Base-by-base conservation (phyloP, 2,888 invertebrate genomes). In the Helicoverpa assulta region DNA sequence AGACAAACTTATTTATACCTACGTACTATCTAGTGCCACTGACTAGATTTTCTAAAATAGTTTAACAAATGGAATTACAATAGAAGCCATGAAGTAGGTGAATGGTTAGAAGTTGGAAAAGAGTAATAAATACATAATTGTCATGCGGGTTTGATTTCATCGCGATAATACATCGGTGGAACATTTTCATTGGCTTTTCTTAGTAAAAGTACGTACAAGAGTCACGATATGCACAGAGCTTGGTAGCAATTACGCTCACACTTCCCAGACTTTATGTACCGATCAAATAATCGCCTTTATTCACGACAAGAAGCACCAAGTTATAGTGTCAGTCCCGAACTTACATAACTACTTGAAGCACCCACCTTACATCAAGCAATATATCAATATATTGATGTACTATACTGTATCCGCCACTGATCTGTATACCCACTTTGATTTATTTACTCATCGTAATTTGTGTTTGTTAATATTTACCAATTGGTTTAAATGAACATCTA, bases 241-340 rank as follows among this genome's bases (percentile, higher is more conserved):
- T 95, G 90, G 92, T 94, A 94, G 94, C 89, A 89, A 89, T 92
- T 94, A 94, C 92, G 95, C 95, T 94, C 95, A 94, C 95, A 95
- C 95, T 94, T 94, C 92, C 95, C 95, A 95, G 94, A 94, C 88
- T 90, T 86, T 86, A 88, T 92, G 91, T 94, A 92, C 88, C 90
- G 90, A 91, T 88, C 88, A 89, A 90, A 86, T 82, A 88, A 89
- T 87, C 87, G 89, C 91, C 90, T 90, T 86, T 85, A 86, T 81
- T 92, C 94, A 94, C 94, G 83, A 93, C 91, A 91, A 88, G 81
- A 86, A 92, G 94, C 95, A 95, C 95, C 85, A 88, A 91, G 87
- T 90, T 86, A 79, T 85, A 82, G 78, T 87, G 84, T 89, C 84
- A 79, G 87, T 87, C 82, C 85, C 83, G 76, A 89, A 91, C 91